Evolutionary conservation across 2,113 vertebrate species (phyloP).

Genomic region (Halcyon senegalensis): DNA sequence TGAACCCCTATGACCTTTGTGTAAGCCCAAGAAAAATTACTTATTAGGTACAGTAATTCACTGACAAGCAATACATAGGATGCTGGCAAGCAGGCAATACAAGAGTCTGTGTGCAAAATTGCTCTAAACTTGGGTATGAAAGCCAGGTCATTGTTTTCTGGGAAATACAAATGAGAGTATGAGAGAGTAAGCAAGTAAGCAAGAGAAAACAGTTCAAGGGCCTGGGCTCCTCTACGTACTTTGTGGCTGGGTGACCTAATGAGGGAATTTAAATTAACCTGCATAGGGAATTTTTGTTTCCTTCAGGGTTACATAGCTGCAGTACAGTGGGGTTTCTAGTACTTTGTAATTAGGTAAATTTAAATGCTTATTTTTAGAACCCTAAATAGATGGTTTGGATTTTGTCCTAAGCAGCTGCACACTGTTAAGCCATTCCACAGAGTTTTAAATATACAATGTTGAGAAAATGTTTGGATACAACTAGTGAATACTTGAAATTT

Average conservation of each 20-base stretch:
- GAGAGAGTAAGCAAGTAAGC: not conserved
- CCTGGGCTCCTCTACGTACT: not conserved
- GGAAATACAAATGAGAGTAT: not conserved
- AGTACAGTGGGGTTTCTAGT: slow-evolving; percentile 14
- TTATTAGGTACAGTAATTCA: not conserved
- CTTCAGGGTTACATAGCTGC: not conserved
- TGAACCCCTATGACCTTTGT: not conserved
- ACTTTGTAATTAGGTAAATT: slow-evolving; percentile 47
- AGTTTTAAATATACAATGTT: slow-evolving; percentile 45
- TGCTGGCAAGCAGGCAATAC: not conserved
- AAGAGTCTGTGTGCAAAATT: not conserved
- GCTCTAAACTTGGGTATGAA: not conserved
- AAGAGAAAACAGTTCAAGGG: not conserved
- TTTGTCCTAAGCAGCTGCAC: slow-evolving; percentile 57
- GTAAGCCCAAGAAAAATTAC: not conserved
- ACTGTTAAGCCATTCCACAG: slow-evolving; percentile 43
- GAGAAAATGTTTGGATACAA: slow-evolving; percentile 43
- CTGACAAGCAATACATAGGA: not conserved
- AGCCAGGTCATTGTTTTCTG: not conserved
- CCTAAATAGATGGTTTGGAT: slow-evolving; percentile 47
- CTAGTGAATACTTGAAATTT: slow-evolving; percentile 52
- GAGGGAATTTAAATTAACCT: not conserved
- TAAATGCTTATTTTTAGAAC: slow-evolving; percentile 49
- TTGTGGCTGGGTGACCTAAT: not conserved
- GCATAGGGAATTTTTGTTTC: not conserved